Evolutionary conservation across 2,113 vertebrate species (phyloP), one percentile per base, ranked within the genome.

Genomic region (Sapajus apella): DNA sequence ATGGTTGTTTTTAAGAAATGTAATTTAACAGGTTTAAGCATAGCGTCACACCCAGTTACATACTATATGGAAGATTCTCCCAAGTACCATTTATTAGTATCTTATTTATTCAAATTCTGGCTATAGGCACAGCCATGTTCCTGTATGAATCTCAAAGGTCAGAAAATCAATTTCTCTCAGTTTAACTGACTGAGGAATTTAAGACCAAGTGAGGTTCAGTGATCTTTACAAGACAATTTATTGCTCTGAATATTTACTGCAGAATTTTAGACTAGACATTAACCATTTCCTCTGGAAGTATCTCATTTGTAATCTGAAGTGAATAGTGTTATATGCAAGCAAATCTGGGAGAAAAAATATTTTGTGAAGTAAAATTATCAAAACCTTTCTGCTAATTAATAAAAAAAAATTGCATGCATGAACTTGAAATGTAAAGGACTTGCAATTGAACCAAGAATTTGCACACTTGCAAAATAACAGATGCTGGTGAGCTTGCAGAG

Each of bases 81-180:
- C 52, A 95, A 85, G 9, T 55, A 47, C 40, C 32, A 2, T 82
- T 92, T 92, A 75, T 56, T 76, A 80, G 81, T 86, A 90, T 89
- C 87, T 90, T 88, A 81, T 81, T 92, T 92, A 77, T 92, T 90
- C 23, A 43, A 13, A 94, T 95, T 16, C 27, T 76, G 16, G 5
- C 77, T 95, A 45, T 27, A 85, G 72, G 30, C 20, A 61, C 6
- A 92, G 14, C 13, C 13, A 73, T 50, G 43, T 47, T 85, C 30
- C 7, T 77, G 43, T 27, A 64, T n/a, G 37, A 95, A 89, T 93
- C 58, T 97, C 73, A 96, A 91, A 96, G 80, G 47, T 79, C 86
- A 94, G 64, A 90, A 77, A 90, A 94, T 87, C 9, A 11, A 80
- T 95, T 73, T 85, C 43, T 91, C n/a, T 95, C 47, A 77, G 50